These are phyloP conservation scores for Bombus turneri DNA, from an alignment of 1,140 invertebrate genomes.

Conservation along the genomic window DNA sequence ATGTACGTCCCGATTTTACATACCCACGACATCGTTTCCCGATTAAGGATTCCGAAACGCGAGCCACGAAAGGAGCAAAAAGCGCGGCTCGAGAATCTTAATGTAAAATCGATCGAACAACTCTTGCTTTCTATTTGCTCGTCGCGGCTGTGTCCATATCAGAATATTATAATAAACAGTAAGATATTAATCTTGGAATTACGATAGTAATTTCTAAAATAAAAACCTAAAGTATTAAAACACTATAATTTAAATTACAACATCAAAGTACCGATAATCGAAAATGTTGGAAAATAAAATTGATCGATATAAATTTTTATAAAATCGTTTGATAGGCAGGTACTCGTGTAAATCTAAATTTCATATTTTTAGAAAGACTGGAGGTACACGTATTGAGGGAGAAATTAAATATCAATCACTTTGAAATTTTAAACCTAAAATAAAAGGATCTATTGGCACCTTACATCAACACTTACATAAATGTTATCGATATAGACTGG, in stretches of 20 bases:
- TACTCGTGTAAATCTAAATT: not conserved
- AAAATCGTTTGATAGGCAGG: not conserved
- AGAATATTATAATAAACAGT: not conserved
- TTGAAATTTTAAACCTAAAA: not conserved
- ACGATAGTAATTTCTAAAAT: not conserved
- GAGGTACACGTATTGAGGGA: too few species aligned
- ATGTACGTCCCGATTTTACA: slow-evolving; percentile 52
- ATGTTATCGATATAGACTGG: not conserved
- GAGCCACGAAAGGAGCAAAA: slow-evolving; percentile 37
- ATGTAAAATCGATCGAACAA: slow-evolving; percentile 26
- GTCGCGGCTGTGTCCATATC: not conserved
- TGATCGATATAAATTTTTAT: not conserved
- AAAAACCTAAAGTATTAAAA: not conserved
- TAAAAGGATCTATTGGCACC: not conserved
- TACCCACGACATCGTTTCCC: slow-evolving; percentile 49
- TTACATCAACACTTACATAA: not conserved
- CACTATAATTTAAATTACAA: not conserved
- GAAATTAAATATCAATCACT: not conserved
- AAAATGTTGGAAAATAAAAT: not conserved
- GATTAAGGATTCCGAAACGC: slow-evolving; percentile 52
- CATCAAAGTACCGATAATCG: not conserved
- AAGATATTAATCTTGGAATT: not conserved
- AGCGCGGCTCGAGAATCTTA: slow-evolving; percentile 18
- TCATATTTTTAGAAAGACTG: not conserved
- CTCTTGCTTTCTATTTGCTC: slow-evolving; percentile 14